phyloP scores from a whole-genome alignment of 1,140 invertebrate species.

The Helicoverpa zea region DNA sequence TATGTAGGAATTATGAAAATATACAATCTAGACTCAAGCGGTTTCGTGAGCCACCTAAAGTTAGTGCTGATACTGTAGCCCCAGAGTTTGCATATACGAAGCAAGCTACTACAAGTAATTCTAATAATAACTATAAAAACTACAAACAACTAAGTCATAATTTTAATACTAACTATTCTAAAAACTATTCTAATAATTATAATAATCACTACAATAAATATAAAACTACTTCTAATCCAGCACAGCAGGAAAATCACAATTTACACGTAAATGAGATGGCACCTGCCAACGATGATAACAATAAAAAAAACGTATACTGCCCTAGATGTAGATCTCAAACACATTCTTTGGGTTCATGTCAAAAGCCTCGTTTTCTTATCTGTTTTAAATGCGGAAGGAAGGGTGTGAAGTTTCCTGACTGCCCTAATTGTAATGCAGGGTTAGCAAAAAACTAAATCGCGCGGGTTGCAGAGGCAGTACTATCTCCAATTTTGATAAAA shows the following conservation, averaged over 20 bases:
- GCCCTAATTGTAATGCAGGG: conserved; percentile 49
- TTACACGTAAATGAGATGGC: too few relatives aligned
- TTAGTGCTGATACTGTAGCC: neutral
- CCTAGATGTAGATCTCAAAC: neutral
- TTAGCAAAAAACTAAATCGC: conserved; percentile 60
- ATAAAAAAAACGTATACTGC: too few relatives aligned
- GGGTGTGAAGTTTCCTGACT: conserved; percentile 43
- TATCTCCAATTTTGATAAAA: conserved; percentile 18
- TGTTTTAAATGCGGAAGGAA: conserved; percentile 60
- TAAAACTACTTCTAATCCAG: too few relatives aligned
- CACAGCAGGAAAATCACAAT: too few relatives aligned
- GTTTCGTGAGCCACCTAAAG: too few relatives aligned
- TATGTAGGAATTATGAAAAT: neutral
- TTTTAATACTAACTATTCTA: too few relatives aligned
- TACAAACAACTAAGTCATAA: too few relatives aligned
- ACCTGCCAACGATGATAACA: too few relatives aligned
- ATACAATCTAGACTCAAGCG: too few relatives aligned
- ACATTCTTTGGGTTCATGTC: conserved; percentile 32
- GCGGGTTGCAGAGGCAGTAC: conserved; percentile 37
- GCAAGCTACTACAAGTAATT: neutral
- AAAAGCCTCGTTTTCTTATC: conserved; percentile 20
- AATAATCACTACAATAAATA: too few relatives aligned
- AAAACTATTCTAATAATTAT: too few relatives aligned
- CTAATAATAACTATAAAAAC: too few relatives aligned
- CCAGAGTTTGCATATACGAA: neutral